Conservation (phyloP, 2,113 vertebrate species). For the Pygoscelis antarcticus region DNA sequence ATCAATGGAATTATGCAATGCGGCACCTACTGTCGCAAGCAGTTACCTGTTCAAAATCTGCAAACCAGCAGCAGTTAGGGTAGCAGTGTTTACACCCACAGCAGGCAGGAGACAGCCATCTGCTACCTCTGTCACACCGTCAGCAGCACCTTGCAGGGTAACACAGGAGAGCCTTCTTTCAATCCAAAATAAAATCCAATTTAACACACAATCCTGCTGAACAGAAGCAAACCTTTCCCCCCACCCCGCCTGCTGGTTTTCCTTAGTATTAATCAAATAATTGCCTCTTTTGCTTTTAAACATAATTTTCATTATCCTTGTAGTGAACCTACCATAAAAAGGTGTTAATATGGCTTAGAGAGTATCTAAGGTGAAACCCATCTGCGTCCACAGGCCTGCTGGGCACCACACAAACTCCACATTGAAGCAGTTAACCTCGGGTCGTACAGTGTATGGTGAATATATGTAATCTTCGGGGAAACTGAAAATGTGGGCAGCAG, state of each 20-base stretch:
- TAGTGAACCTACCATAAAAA: not conserved
- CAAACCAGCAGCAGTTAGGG: not conserved
- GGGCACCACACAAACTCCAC: not conserved
- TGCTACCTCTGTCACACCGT: fast-evolving
- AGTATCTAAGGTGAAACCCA: not conserved
- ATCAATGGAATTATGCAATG: not conserved
- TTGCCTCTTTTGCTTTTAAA: not conserved
- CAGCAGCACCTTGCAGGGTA: not conserved
- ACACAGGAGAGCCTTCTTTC: not conserved
- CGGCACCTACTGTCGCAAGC: not conserved
- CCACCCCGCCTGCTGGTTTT: not conserved
- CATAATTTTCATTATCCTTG: not conserved
- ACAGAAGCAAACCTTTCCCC: not conserved
- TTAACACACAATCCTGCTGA: not conserved
- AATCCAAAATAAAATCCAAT: not conserved
- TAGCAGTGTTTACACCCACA: not conserved
- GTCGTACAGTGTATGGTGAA: not conserved
- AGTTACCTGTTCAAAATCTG: not conserved
- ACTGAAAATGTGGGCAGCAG: not conserved
- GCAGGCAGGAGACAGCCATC: not conserved
- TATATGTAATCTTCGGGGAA: not conserved
- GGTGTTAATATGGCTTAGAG: not conserved
- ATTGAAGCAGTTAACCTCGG: not conserved
- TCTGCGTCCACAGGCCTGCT: not conserved
- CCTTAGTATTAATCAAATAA: not conserved